A percentile compares a stretch with the other conserved stretches of the same genome.
Conservation (phyloP, 2,113 vertebrate genomes). For the Clarias batrachus region DNA sequence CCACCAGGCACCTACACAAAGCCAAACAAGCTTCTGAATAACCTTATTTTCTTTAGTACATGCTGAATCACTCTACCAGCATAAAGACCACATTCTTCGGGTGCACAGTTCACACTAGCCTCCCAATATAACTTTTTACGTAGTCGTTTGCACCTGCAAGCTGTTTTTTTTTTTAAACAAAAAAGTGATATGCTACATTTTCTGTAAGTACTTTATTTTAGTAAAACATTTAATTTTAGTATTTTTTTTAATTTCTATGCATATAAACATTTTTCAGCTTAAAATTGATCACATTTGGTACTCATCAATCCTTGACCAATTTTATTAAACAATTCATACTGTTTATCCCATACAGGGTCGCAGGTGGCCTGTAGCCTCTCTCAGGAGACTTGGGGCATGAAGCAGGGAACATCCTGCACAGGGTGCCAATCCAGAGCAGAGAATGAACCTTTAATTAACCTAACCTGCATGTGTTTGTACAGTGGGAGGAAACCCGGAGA, state of each 20-base stretch:
- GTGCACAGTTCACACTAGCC: not conserved
- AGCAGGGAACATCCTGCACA: no score
- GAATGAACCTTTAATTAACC: no score
- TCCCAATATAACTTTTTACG: not conserved
- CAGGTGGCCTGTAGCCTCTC: no score
- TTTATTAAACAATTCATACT: not conserved
- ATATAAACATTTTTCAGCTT: not conserved
- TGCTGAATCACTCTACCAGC: not conserved
- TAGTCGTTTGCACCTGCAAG: not conserved
- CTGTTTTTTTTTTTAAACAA: not conserved
- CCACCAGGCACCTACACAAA: conserved; percentile 86
- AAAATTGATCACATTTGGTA: not conserved
- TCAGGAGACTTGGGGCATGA: no score
- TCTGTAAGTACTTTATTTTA: no score
- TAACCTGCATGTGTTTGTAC: no score
- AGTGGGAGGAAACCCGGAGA: no score
- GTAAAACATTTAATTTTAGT: not conserved
- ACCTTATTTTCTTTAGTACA: not conserved
- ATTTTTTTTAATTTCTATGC: not conserved
- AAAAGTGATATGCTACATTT: no score
- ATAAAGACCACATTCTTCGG: not conserved
- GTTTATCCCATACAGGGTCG: no score
- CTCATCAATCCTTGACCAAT: not conserved
- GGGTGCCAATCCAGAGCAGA: no score
- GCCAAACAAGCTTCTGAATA: not conserved